Percentiles rank a stretch among this genome's conserved stretches.
phyloP scores from a whole-genome alignment of 2,797 vertebrate genomes.

The Corythornis leucogaster region DNA sequence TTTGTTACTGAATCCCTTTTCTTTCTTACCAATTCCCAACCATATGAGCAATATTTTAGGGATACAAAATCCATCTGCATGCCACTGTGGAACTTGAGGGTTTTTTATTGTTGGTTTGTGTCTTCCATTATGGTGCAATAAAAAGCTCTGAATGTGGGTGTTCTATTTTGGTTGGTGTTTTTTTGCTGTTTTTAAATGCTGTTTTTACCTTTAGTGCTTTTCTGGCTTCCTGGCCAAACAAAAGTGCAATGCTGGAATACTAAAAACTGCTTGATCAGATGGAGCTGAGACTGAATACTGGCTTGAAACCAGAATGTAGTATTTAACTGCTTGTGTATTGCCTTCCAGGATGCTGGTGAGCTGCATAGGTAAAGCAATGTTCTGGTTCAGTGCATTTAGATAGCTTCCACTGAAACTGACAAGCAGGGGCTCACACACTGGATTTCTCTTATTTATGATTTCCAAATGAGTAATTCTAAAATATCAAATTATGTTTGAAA shows the following conservation, averaged over 20 bases:
- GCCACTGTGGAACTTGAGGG: accelerated
- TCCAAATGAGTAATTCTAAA: neutral
- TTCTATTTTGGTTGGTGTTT: neutral
- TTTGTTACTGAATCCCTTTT: neutral
- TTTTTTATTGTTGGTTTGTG: neutral
- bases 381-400: neutral
- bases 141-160: neutral
- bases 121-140: neutral
- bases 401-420: neutral
- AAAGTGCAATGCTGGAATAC: neutral
- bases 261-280: neutral
- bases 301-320: neutral
- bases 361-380: neutral
- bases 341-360: neutral
- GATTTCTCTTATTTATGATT: neutral
- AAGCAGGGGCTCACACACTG: neutral
- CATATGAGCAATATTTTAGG: neutral
- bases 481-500: neutral
- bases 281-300: neutral
- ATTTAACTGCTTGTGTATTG: neutral
- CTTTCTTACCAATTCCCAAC: neutral
- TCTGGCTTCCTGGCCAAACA: neutral
- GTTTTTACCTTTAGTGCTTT: neutral
- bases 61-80: neutral
- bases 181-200: neutral